phyloP scores from a whole-genome alignment of 2,888 invertebrate genomes.

The Caenorhabditis becei region DNA sequence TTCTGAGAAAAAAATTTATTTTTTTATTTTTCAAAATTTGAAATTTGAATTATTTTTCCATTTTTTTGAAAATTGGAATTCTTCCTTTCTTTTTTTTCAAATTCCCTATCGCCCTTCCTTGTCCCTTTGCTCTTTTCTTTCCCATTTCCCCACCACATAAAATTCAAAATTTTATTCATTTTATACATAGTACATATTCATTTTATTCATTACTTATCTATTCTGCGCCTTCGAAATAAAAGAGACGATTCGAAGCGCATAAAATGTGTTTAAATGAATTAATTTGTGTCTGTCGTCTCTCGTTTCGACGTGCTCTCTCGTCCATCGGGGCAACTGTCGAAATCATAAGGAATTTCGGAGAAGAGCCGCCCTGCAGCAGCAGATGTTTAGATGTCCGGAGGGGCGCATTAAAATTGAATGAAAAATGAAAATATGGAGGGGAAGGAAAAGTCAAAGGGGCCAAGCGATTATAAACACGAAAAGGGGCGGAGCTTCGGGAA shows the following conservation, averaged over 20 bases:
- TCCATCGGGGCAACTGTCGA: not conserved
- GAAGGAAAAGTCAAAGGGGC: not conserved
- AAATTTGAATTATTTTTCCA: too few relatives aligned
- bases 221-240: not conserved
- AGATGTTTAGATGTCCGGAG: not conserved
- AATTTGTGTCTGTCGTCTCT: not conserved
- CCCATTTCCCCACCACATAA: not conserved
- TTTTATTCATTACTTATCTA: slow-evolving; percentile 18
- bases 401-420: slow-evolving; percentile 35
- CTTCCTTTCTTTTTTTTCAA: too few relatives aligned
- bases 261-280: slow-evolving; percentile 16
- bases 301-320: not conserved
- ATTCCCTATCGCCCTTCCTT: too few relatives aligned
- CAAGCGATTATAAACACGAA: slow-evolving; percentile 27
- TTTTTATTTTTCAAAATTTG: too few relatives aligned
- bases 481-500: not conserved
- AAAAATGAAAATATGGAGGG: slow-evolving; percentile 4
- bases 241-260: too few relatives aligned
- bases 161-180: slow-evolving; percentile 4
- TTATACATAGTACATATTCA: too few relatives aligned
- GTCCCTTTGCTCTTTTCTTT: too few relatives aligned
- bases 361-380: not conserved
- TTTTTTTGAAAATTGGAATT: not conserved
- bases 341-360: not conserved
- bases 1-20: too few relatives aligned